These are phyloP conservation scores for Rhinoraja longicauda DNA, from an alignment of 2,797 vertebrate genomes.

Conservation along the genomic window DNA sequence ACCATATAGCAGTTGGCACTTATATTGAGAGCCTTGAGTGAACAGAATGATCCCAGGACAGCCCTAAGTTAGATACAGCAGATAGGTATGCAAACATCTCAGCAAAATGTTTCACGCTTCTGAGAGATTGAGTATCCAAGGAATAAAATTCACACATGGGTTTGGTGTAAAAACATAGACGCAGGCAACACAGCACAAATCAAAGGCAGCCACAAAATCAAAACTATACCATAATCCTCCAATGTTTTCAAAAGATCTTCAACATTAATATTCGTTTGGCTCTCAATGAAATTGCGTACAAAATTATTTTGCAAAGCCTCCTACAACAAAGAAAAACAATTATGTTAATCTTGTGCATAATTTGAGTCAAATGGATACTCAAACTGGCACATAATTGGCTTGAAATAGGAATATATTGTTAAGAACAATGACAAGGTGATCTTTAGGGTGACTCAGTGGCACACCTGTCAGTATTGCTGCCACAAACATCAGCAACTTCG, in stretches of 20 bases:
- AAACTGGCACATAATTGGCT: neutral
- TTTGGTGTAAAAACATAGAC: neutral
- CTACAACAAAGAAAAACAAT: constrained; percentile 47
- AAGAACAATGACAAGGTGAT: neutral
- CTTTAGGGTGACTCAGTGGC: neutral
- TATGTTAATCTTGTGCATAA: neutral
- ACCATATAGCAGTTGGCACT: neutral
- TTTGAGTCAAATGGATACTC: neutral
- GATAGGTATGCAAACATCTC: neutral
- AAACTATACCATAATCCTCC: constrained; percentile 50
- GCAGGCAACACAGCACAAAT: neutral
- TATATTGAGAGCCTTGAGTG: no score
- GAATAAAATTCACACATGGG: neutral
- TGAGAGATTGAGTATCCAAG: neutral
- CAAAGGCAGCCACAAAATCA: constrained; percentile 14
- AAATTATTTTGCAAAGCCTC: constrained; percentile 53
- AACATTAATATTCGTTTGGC: constrained; percentile 49
- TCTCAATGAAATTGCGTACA: constrained; percentile 55
- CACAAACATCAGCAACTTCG: neutral
- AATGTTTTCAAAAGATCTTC: constrained; percentile 50
- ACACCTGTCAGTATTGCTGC: neutral
- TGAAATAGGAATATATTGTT: neutral
- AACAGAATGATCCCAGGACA: neutral
- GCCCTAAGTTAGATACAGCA: neutral
- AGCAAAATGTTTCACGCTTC: neutral